These are phyloP conservation scores for Turdus rufiventris DNA, from an alignment of 2,113 vertebrate species.

Conservation along the genomic window DNA sequence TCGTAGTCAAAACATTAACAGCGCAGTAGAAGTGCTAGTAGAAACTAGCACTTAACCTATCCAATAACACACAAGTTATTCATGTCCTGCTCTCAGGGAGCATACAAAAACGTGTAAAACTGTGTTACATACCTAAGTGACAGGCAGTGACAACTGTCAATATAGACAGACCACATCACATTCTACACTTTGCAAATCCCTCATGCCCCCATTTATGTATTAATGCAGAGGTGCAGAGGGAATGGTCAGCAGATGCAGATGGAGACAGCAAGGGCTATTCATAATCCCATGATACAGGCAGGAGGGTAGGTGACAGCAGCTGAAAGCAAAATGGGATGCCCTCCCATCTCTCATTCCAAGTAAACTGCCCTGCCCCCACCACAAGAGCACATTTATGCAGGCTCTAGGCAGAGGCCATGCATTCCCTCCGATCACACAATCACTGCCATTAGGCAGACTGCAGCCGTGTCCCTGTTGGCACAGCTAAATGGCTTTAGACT, in stretches of 20 bases:
- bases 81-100: background rate
- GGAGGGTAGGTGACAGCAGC: background rate
- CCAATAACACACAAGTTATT: background rate
- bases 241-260: background rate
- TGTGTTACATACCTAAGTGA: background rate
- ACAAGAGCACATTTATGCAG: background rate
- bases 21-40: background rate
- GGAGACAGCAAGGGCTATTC: background rate
- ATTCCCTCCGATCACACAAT: background rate
- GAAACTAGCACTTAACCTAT: background rate
- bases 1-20: background rate
- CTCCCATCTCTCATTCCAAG: background rate
- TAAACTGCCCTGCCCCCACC: background rate
- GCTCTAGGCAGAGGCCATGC: background rate
- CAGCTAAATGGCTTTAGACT: background rate
- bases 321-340: background rate
- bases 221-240: background rate
- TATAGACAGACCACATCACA: background rate
- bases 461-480: background rate
- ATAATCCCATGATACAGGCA: background rate
- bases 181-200: background rate
- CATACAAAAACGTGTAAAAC: background rate
- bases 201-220: accelerated
- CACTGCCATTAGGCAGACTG: background rate
- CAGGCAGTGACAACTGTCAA: background rate